These are phyloP conservation scores for Epizoanthus stellaris DNA, from an alignment of 92 coral and sea anemone genomes.

Conservation along the genomic window DNA sequence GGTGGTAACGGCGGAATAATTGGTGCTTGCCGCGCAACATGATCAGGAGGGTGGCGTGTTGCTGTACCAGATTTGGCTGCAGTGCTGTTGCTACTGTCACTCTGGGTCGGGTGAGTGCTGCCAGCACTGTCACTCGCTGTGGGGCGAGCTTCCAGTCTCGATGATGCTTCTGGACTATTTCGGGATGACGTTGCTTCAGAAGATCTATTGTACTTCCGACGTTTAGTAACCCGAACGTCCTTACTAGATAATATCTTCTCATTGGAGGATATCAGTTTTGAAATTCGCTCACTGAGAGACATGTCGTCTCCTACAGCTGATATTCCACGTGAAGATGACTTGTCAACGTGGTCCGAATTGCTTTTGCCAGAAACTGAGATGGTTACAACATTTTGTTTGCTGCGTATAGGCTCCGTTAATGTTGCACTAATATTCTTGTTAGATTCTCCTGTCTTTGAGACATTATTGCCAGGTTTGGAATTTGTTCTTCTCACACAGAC, in stretches of 20 bases:
- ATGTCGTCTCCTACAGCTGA: not conserved
- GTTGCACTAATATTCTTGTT: not conserved
- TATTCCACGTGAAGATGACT: not conserved
- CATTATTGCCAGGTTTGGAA: not conserved
- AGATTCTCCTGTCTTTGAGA: not conserved
- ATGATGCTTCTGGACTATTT: not conserved
- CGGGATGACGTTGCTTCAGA: not conserved
- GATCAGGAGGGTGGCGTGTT: too few species aligned
- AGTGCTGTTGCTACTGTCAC: not conserved
- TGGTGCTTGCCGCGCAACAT: constrained; percentile 49
- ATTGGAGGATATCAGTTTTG: constrained; percentile 32
- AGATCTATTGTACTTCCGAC: not conserved
- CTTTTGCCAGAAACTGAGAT: not conserved
- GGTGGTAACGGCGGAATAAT: constrained; percentile 95
- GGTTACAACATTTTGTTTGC: not conserved
- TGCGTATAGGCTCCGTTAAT: not conserved
- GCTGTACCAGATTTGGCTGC: too few species aligned
- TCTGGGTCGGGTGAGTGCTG: not conserved
- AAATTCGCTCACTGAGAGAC: constrained; percentile 24
- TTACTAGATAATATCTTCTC: constrained; percentile 19
- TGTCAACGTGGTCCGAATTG: not conserved
- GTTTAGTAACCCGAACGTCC: constrained; percentile 14
- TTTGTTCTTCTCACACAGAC: not conserved
- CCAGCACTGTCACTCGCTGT: too few species aligned
- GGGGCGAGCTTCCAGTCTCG: too few species aligned